phyloP scores from a whole-genome alignment of 2,113 vertebrate species.

The Lucifuga dentata region DNA sequence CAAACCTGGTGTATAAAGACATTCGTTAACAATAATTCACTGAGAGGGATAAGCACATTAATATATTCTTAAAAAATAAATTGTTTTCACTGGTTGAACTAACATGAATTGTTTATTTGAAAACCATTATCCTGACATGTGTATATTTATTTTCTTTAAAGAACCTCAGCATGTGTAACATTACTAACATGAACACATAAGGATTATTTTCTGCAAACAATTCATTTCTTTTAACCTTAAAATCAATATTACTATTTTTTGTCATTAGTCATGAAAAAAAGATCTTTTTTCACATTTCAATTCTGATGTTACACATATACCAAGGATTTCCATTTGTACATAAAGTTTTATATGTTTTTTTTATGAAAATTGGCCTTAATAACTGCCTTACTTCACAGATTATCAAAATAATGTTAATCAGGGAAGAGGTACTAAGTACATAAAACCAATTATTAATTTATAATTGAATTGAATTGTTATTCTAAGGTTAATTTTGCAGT shows the following conservation, averaged over 20 bases:
- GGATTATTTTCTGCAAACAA: background rate
- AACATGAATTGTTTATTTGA: background rate
- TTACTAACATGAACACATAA: too few species aligned
- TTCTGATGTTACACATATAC: too few species aligned
- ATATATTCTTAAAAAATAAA: constrained; percentile 16
- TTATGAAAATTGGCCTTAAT: background rate
- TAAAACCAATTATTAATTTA: too few species aligned
- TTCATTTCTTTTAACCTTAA: too few species aligned
- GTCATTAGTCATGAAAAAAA: too few species aligned
- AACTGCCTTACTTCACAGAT: too few species aligned
- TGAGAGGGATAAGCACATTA: background rate
- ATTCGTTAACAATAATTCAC: background rate
- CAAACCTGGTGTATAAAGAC: constrained; percentile 4
- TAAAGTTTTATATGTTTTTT: background rate
- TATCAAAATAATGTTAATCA: too few species aligned
- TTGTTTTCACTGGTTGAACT: background rate
- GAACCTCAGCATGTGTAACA: too few species aligned
- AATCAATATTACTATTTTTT: too few species aligned
- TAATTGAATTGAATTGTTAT: background rate
- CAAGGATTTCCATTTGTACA: background rate
- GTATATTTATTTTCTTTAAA: background rate
- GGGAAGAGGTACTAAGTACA: too few species aligned
- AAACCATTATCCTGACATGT: background rate
- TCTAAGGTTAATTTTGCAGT: background rate
- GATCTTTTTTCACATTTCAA: too few species aligned